phyloP scores from a whole-genome alignment of 1,140 invertebrate species.

The Brachionus rubens region DNA sequence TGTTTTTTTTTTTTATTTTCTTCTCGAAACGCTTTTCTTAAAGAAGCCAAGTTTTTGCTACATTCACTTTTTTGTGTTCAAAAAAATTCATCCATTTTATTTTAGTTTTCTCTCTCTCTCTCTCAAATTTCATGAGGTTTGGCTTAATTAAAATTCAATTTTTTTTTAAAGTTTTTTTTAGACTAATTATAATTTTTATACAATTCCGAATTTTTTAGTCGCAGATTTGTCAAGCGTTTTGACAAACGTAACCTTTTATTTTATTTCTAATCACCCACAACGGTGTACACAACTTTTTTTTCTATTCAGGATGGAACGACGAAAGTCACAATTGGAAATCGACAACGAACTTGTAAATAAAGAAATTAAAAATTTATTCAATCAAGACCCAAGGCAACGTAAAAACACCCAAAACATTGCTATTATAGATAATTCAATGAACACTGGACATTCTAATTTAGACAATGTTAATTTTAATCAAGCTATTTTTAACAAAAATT shows the following conservation, averaged over 20 bases:
- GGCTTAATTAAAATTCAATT: constrained; percentile 19
- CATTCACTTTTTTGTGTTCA: too few species aligned
- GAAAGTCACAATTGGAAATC: constrained; percentile 1
- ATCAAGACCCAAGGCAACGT: background rate
- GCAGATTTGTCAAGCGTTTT: background rate
- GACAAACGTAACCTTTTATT: background rate
- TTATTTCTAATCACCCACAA: too few species aligned
- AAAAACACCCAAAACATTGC: background rate
- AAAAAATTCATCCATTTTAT: too few species aligned
- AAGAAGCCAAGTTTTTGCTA: too few species aligned
- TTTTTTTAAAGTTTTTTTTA: too few species aligned
- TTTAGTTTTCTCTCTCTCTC: too few species aligned
- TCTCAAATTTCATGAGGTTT: too few species aligned
- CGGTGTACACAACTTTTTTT: too few species aligned
- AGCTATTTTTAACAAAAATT: constrained; percentile 26
- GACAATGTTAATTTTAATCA: constrained; percentile 37
- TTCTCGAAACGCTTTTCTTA: too few species aligned
- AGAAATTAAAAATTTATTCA: constrained; percentile 30
- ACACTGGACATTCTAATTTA: background rate
- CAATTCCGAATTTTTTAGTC: too few species aligned
- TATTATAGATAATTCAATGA: constrained; percentile 8
- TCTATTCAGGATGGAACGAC: background rate
- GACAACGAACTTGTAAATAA: constrained; percentile 17
- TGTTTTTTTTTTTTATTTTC: too few species aligned
- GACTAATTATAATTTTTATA: too few species aligned